Conservation (phyloP, 2,797 vertebrate species). For the Luscinia megarhynchos region DNA sequence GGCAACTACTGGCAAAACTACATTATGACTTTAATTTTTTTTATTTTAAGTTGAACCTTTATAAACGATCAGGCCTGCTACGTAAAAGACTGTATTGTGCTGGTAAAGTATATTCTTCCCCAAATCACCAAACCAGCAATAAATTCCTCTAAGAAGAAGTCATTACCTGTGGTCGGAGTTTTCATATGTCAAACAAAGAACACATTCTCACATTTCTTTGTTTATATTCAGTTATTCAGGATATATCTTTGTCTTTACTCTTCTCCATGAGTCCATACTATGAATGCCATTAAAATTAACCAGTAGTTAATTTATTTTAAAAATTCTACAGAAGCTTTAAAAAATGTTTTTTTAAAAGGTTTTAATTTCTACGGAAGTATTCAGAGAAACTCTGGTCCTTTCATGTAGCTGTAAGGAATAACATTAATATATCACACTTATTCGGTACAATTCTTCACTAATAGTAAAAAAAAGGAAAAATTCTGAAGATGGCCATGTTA, state of each 20-base stretch:
- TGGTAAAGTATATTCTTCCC: neutral
- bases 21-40: neutral
- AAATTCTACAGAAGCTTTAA: neutral
- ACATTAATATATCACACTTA: neutral
- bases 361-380: neutral
- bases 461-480: slow-evolving; percentile 7
- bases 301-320: neutral
- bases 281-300: neutral
- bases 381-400: neutral
- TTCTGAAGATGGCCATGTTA: neutral
- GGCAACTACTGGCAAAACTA: neutral
- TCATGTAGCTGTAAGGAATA: neutral
- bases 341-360: accelerated
- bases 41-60: neutral
- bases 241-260: slow-evolving; percentile 35
- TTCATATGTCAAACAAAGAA: slow-evolving; percentile 49
- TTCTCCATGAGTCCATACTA: neutral
- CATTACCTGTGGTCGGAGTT: slow-evolving; percentile 14
- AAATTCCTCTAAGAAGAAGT: neutral
- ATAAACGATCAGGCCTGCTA: neutral
- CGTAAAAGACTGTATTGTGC: neutral
- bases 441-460: neutral
- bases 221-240: slow-evolving; percentile 50
- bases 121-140: neutral
- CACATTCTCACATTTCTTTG: slow-evolving; percentile 43